Evolutionary conservation across 2,797 vertebrate species (phyloP), one percentile per base, ranked within the genome.

Genomic region (Hippoglossus hippoglossus): DNA sequence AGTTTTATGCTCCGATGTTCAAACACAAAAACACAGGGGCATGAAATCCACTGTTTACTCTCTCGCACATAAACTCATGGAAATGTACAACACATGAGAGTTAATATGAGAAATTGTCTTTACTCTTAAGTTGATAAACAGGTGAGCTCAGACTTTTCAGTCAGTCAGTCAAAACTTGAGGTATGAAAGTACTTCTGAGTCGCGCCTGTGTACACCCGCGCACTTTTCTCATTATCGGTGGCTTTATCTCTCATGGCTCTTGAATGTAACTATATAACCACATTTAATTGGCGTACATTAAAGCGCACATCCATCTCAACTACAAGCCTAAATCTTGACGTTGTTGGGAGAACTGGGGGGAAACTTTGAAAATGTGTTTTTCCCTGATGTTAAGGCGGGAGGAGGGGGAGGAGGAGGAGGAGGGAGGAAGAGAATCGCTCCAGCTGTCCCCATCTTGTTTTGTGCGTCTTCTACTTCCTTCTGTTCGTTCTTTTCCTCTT

Each of bases 301-400:
- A 90, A 91, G 86, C 19, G 15, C 36, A 57, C 66, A 79, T 57
- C 66, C 79, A 80, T 60, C 84, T 77, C 63, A 0, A 39, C 74
- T 77, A 49, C 75, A 63, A 83, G 60, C 81, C 75, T 22, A 52
- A 72, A 77, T 71, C 83, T 71, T 52, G 60, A 49, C 62, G n/a
- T 86, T 71, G 75, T 84, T 82, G 73, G 56, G 62, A 77, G 80
- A 90, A 83, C 55, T 73, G 73, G 52, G 76, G 82, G 76, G 12
- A 69, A 89, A 88, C 81, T 91, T 93, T 93, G 80, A 91, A 90
- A 91, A 77, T 65, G 61, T 84, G 79, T 89, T 91, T 89, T 89
- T 85, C 82, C 84, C 84, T 83, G 79, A 89, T 72, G 67, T 82
- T 71, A 44, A 67, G 55, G 57, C 61, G 57, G 55, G 56, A 24